A percentile compares a stretch with the other conserved stretches of the same genome.
Evolutionary conservation across 1,140 invertebrate species (phyloP).

Genomic region (Homarus americanus): DNA sequence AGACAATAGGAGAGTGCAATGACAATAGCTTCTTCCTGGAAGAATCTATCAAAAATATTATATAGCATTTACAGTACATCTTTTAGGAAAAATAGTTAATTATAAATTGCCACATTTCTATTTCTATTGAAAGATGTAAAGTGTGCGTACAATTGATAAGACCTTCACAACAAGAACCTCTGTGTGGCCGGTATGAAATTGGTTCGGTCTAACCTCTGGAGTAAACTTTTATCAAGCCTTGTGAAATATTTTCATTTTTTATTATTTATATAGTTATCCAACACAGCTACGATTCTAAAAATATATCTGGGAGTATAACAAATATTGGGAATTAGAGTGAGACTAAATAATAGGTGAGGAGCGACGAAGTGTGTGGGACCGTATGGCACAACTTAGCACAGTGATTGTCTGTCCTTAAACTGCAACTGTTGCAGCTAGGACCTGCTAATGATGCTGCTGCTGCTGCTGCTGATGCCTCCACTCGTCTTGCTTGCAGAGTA

Average conservation of each 20-base stretch:
- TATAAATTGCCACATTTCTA: conserved; percentile 68
- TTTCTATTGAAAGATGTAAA: conserved; percentile 63
- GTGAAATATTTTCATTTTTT: neutral
- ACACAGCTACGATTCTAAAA: conserved; percentile 63
- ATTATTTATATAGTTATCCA: conserved; percentile 37
- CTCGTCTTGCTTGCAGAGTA: neutral
- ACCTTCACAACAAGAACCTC: neutral
- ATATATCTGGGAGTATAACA: conserved; percentile 70
- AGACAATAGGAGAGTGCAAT: conserved; percentile 38
- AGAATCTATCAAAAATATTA: conserved; percentile 72
- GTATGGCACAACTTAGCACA: conserved; percentile 21
- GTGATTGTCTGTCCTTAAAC: conserved; percentile 52
- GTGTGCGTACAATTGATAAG: conserved; percentile 38
- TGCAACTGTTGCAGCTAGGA: too few species aligned
- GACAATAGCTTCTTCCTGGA: conserved; percentile 64
- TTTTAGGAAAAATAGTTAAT: conserved; percentile 70
- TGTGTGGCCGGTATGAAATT: neutral
- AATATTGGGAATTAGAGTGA: conserved; percentile 49
- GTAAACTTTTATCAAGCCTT: neutral
- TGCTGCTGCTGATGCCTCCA: neutral
- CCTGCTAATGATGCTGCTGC: neutral
- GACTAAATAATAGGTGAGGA: conserved; percentile 24
- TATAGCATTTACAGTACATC: conserved; percentile 64
- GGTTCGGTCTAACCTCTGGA: neutral
- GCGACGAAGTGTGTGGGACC: conserved; percentile 35